These are phyloP conservation scores for Heliconius himera DNA, from an alignment of 1,140 invertebrate genomes.

Conservation along the genomic window DNA sequence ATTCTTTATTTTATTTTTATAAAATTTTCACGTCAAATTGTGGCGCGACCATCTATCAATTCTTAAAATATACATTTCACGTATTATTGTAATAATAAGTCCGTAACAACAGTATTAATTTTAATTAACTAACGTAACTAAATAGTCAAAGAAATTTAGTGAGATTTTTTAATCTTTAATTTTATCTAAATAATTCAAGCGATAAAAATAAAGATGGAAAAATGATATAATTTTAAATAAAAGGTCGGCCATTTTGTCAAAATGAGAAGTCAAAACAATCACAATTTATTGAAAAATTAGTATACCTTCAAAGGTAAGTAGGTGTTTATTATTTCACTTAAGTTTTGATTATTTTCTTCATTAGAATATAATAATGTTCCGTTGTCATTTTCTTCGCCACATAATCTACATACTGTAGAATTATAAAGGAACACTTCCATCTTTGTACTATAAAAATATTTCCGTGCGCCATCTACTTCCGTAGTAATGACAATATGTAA, in stretches of 20 bases:
- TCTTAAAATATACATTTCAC: conserved; percentile 18
- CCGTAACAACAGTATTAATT: neutral
- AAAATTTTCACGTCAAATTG: conserved; percentile 43
- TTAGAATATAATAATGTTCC: conserved; percentile 84
- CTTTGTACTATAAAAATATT: conserved; percentile 43
- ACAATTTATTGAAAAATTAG: conserved; percentile 68
- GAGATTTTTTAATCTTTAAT: neutral
- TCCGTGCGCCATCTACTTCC: conserved; percentile 69
- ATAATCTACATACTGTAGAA: conserved; percentile 87
- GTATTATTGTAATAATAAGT: conserved; percentile 1
- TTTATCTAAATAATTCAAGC: conserved; percentile 21
- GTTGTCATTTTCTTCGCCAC: conserved; percentile 86
- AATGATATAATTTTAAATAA: conserved; percentile 52
- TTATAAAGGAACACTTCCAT: conserved; percentile 83
- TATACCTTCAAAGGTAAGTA: conserved; percentile 88
- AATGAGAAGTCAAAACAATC: conserved; percentile 84
- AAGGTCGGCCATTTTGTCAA: conserved; percentile 65
- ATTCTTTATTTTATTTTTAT: conserved; percentile 6
- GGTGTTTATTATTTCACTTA: conserved; percentile 85
- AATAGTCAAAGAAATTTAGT: conserved; percentile 2
- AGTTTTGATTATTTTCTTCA: conserved; percentile 83
- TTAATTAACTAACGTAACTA: neutral
- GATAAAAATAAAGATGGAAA: conserved; percentile 56
- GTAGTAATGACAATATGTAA: neutral
- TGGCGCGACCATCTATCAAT: conserved; percentile 47